Conservation (phyloP, 2,797 vertebrate species). For the Kryptolebias ocellatus region DNA sequence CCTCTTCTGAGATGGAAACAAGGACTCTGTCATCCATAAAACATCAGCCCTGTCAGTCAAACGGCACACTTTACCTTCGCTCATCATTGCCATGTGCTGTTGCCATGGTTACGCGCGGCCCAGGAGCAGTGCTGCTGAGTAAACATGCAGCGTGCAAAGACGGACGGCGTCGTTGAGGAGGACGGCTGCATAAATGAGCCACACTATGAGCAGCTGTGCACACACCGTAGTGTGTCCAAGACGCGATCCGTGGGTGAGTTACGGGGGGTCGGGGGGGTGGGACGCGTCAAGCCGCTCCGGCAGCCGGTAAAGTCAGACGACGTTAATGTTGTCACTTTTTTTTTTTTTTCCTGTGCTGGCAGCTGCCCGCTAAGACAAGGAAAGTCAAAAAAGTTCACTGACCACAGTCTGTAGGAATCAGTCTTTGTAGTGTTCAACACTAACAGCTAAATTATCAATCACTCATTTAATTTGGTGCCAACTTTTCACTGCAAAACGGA, state of each 20-base stretch:
- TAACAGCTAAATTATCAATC: no score
- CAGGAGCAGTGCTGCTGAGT: conserved; percentile 16
- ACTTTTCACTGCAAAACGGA: no score
- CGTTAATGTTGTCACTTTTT: not conserved
- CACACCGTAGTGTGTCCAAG: conserved; percentile 7
- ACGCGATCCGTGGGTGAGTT: not conserved
- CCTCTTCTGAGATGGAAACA: conserved; percentile 26
- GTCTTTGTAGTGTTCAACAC: no score
- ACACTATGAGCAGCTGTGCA: conserved; percentile 11
- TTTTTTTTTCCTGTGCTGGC: no score
- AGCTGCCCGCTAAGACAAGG: no score
- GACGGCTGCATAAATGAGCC: conserved; percentile 30
- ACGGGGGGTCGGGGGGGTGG: no score
- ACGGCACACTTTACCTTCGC: conserved; percentile 13
- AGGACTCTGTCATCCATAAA: conserved; percentile 52
- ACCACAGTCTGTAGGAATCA: no score
- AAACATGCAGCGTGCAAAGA: conserved; percentile 19
- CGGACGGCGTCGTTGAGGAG: conserved; percentile 7
- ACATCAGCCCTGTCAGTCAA: conserved; percentile 66
- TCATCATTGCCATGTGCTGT: conserved; percentile 42
- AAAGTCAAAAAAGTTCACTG: no score
- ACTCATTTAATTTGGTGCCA: no score
- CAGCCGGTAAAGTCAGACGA: not conserved
- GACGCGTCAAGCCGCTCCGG: not conserved
- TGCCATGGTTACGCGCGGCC: conserved; percentile 59